Conservation (phyloP, 2,888 invertebrate species). For the Lochmaea crataegi region DNA sequence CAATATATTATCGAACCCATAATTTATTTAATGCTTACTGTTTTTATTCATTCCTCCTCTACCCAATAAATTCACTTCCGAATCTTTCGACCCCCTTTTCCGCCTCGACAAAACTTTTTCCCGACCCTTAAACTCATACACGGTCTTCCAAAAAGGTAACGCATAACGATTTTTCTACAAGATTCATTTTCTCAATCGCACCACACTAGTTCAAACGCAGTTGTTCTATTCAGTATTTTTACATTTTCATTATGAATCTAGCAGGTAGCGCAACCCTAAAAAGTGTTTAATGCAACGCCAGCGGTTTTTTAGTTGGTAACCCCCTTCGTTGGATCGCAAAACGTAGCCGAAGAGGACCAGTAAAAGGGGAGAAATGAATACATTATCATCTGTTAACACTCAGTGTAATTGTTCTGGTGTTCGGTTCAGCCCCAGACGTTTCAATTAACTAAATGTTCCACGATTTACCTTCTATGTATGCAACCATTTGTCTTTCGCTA, state of each 20-base stretch:
- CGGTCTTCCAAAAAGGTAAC: not conserved
- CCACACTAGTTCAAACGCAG: too few species aligned
- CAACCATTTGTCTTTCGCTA: conserved; percentile 59
- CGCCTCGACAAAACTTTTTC: not conserved
- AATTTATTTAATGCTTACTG: conserved; percentile 1
- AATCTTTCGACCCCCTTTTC: not conserved
- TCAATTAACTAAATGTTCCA: conserved; percentile 68
- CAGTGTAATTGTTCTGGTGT: conserved; percentile 66
- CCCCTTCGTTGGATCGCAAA: conserved; percentile 7
- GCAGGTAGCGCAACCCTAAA: not conserved
- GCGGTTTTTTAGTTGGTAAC: conserved; percentile 8
- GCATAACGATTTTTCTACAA: not conserved
- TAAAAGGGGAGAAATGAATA: conserved; percentile 62
- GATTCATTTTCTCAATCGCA: too few species aligned
- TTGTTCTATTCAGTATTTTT: too few species aligned
- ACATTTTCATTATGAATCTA: too few species aligned
- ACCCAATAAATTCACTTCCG: conserved; percentile 8
- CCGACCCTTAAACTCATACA: too few species aligned
- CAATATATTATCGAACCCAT: not conserved
- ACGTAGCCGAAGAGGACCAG: conserved; percentile 29
- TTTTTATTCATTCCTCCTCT: conserved; percentile 5
- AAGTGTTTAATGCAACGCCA: not conserved
- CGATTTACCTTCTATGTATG: conserved; percentile 62
- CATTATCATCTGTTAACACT: conserved; percentile 67
- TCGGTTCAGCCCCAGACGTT: conserved; percentile 64